These are phyloP conservation scores for Rotaria sp. DNA, from an alignment of 2,888 invertebrate genomes.

Conservation along the genomic window DNA sequence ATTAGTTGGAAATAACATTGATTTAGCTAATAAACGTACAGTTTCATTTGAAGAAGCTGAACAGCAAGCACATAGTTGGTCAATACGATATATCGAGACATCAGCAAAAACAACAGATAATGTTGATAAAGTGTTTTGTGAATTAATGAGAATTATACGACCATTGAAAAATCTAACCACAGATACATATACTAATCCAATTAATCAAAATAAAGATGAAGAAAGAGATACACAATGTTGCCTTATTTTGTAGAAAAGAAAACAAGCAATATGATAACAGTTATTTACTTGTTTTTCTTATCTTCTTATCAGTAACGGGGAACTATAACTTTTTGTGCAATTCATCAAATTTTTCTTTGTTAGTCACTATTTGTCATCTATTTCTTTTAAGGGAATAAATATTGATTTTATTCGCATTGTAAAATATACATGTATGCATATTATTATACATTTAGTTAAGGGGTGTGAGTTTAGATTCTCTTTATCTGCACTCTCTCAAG, in stretches of 20 bases:
- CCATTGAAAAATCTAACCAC: not conserved
- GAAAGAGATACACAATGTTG: not conserved
- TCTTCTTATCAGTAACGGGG: not conserved
- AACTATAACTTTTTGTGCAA: not conserved
- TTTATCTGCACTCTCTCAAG: too few relatives aligned
- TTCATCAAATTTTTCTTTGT: not conserved
- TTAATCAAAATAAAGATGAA: not conserved
- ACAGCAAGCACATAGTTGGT: slow-evolving; percentile 33
- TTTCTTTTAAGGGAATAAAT: not conserved
- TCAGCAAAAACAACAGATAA: slow-evolving; percentile 37
- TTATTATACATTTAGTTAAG: not conserved
- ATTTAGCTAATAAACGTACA: slow-evolving; percentile 30
- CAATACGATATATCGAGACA: slow-evolving; percentile 36
- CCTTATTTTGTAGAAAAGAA: not conserved
- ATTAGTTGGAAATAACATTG: slow-evolving; percentile 39
- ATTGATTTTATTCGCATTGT: not conserved
- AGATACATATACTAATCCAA: not conserved
- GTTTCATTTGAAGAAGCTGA: slow-evolving; percentile 33
- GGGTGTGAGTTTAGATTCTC: too few relatives aligned
- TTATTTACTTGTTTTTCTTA: not conserved
- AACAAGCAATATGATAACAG: not conserved
- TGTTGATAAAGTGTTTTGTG: slow-evolving; percentile 33
- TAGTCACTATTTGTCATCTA: not conserved
- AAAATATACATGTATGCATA: not conserved
- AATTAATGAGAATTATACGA: not conserved